phyloP scores from a whole-genome alignment of 2,113 vertebrate species.

The Vimba vimba region DNA sequence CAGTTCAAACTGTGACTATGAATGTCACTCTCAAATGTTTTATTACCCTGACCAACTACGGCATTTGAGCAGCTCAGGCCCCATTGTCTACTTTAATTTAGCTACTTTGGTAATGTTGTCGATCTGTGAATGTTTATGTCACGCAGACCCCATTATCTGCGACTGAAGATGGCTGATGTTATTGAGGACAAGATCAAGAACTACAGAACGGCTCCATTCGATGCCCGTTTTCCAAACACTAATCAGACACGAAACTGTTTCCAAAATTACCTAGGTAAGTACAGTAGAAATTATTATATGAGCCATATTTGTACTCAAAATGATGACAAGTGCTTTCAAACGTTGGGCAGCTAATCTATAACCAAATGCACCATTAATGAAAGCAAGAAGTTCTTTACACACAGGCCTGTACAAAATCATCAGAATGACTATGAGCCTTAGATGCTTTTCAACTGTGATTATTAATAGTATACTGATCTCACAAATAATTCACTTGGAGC shows the following conservation, averaged over 20 bases:
- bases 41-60: not conserved
- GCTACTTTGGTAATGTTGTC: not conserved
- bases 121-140: not conserved
- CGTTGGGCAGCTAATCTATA: too few relatives aligned
- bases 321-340: too few relatives aligned
- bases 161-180: slow-evolving; percentile 69
- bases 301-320: not conserved
- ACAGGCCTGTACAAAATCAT: not conserved
- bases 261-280: slow-evolving; percentile 83
- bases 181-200: slow-evolving; percentile 75
- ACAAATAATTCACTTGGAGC: not conserved
- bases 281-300: too few relatives aligned
- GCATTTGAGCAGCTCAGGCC: not conserved
- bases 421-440: not conserved
- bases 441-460: not conserved
- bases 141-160: not conserved
- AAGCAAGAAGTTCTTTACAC: not conserved
- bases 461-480: not conserved
- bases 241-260: slow-evolving; percentile 85
- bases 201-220: slow-evolving; percentile 82
- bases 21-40: not conserved
- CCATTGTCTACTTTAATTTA: not conserved
- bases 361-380: not conserved
- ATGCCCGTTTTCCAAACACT: slow-evolving; percentile 83
- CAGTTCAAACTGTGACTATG: not conserved